These are phyloP conservation scores for Prochilodus magdalenae DNA, from an alignment of 2,113 vertebrate genomes.

Conservation along the genomic window DNA sequence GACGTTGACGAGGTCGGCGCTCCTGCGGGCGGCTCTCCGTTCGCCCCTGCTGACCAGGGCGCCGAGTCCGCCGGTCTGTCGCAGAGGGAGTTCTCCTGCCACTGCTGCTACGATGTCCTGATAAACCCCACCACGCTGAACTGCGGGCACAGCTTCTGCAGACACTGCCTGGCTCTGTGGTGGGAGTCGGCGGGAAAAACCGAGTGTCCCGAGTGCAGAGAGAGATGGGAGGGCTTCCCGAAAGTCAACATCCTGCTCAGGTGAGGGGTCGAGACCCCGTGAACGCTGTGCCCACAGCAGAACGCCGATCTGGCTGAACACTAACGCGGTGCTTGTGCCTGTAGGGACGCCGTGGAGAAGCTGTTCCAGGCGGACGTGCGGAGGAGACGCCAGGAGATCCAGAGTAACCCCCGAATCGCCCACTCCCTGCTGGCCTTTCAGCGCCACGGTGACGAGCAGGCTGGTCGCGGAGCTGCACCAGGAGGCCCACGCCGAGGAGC, in stretches of 20 bases:
- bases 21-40: neutral
- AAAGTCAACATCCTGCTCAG: conserved; percentile 94
- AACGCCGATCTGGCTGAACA: too few relatives aligned
- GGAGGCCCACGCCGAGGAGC: conserved; percentile 74
- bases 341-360: conserved; percentile 90
- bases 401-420: conserved; percentile 76
- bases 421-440: conserved; percentile 86
- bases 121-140: conserved; percentile 93
- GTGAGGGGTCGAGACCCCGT: conserved; percentile 65
- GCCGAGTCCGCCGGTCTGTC: conserved; percentile 68
- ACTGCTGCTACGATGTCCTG: conserved; percentile 93
- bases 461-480: conserved; percentile 63
- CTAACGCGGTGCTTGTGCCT: neutral
- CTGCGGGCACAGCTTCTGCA: conserved; percentile 96
- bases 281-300: too few relatives aligned
- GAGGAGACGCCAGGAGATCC: conserved; percentile 83
- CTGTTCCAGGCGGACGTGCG: conserved; percentile 83
- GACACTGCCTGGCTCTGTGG: conserved; percentile 93
- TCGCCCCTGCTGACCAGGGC: neutral
- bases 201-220: conserved; percentile 92
- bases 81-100: conserved; percentile 87
- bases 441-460: conserved; percentile 83
- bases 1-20: neutral
- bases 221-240: conserved; percentile 95
- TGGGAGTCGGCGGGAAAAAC: conserved; percentile 90